Conservation (phyloP, 2,797 vertebrate species). For the Enteromius trimaculatus region DNA sequence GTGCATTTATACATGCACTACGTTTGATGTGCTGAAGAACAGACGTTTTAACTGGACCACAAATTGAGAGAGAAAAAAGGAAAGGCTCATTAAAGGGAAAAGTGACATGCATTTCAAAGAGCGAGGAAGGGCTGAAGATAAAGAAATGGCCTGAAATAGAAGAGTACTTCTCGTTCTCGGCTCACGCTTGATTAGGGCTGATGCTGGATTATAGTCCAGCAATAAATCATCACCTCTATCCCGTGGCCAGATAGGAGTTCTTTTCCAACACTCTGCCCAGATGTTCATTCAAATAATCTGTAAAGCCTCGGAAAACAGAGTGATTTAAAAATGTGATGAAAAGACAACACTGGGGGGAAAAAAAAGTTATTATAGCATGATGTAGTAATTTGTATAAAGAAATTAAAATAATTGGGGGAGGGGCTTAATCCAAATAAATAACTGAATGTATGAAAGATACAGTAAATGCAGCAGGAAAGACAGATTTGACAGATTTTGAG, state of each 20-base stretch:
- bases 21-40: constrained; percentile 43
- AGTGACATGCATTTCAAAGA: constrained; percentile 31
- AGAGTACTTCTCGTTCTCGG: background rate
- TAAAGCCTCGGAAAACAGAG: background rate
- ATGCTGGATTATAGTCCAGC: constrained; percentile 8
- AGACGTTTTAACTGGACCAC: constrained; percentile 41
- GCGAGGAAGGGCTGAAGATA: background rate
- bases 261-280: background rate
- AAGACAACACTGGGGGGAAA: background rate
- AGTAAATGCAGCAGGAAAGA: background rate
- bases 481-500: background rate
- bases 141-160: constrained; percentile 25
- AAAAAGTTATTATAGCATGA: background rate
- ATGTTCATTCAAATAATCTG: constrained; percentile 16
- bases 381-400: background rate
- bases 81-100: constrained; percentile 25
- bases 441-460: background rate
- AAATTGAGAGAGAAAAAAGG: constrained; percentile 31
- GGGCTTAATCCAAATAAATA: background rate
- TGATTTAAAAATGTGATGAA: constrained; percentile 1
- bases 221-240: constrained; percentile 24
- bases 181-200: background rate
- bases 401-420: background rate
- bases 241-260: constrained; percentile 1
- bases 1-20: background rate